Evolutionary conservation across 2,113 vertebrate species (phyloP), one percentile per base, ranked within the genome.

Genomic region (Calidris pugnax): DNA sequence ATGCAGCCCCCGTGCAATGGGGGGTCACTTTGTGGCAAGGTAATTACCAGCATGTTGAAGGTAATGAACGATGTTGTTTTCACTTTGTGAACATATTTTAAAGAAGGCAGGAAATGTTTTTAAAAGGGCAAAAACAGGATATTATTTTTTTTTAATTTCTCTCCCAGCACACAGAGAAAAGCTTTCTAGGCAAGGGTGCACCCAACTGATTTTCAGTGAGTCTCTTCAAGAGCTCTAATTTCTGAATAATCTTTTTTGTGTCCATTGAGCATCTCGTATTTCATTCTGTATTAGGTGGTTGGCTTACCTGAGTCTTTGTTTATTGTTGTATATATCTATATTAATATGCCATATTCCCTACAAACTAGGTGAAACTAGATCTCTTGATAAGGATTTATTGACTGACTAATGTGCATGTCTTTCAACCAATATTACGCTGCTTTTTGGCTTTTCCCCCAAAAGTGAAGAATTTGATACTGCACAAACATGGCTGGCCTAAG

Each of bases 61-160:
- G 75, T 92, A 91, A 94, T 88, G 89, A 92, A 63, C 69, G 83
- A 68, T 50, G 72, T 84, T 94, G 84, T 96, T 92, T 88, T 90
- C 91, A 85, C 62, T 81, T 75, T 41, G n/a, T 47, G 75, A 83
- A 41, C 35, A 26, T 28, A 23, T 28, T 75, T 76, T 82, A 55
- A 79, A 88, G 75, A 43, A 87, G 26, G 37, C 43, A 79, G 68
- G 27, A 67, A 85, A 77, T 69, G 45, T 45, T 93, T 95, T 82
- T 78, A 39, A 23, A 87, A 90, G 41, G 69, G 18, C 39, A 89
- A 95, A 93, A 92, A 11, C 16, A 75, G 55, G 67, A 45, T 35
- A 45, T 35, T 53, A 23, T 50, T 20, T 6, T 12, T 75, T 37
- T n/a, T 2, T 2, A 10, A 45, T 87, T 79, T 80, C 37, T 92